A percentile compares a stretch with the other conserved stretches of the same genome.
These are phyloP conservation scores for Dinothrombium tinctorium DNA, from an alignment of 1,140 invertebrate species.

Conservation along the genomic window DNA sequence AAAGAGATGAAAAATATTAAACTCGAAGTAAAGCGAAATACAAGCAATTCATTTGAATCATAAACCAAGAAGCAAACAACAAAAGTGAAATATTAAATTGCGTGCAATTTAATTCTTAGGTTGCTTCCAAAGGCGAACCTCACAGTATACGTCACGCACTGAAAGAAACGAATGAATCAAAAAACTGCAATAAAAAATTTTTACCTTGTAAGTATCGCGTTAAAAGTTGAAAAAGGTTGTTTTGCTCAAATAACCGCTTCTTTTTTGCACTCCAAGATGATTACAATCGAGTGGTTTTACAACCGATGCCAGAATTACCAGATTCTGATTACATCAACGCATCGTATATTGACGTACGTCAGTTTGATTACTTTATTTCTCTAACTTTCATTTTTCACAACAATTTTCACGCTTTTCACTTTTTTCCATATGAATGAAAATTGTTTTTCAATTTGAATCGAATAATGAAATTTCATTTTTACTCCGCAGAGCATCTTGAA, in stretches of 20 bases:
- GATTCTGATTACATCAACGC: constrained; percentile 91
- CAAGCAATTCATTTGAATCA: too few species aligned
- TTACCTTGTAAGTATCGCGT: constrained; percentile 16
- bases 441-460: too few species aligned
- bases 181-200: constrained; percentile 16
- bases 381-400: neutral
- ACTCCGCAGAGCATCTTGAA: constrained; percentile 74
- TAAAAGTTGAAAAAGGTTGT: too few species aligned
- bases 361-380: neutral
- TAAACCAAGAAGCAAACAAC: too few species aligned
- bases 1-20: too few species aligned
- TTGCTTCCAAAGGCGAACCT: constrained; percentile 13
- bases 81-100: too few species aligned
- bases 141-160: constrained; percentile 13
- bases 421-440: too few species aligned
- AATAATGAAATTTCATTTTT: too few species aligned
- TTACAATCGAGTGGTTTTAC: constrained; percentile 81
- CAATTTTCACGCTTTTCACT: too few species aligned
- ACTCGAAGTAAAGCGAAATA: too few species aligned
- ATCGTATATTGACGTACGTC: constrained; percentile 81
- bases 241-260: neutral
- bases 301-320: constrained; percentile 34
- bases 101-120: constrained; percentile 3
- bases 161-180: constrained; percentile 15
- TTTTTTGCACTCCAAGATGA: constrained; percentile 40